Percentiles rank a stretch among this genome's conserved stretches.
phyloP scores from a whole-genome alignment of 64 coral and sea anemone genomes.

The Actinia equina region DNA sequence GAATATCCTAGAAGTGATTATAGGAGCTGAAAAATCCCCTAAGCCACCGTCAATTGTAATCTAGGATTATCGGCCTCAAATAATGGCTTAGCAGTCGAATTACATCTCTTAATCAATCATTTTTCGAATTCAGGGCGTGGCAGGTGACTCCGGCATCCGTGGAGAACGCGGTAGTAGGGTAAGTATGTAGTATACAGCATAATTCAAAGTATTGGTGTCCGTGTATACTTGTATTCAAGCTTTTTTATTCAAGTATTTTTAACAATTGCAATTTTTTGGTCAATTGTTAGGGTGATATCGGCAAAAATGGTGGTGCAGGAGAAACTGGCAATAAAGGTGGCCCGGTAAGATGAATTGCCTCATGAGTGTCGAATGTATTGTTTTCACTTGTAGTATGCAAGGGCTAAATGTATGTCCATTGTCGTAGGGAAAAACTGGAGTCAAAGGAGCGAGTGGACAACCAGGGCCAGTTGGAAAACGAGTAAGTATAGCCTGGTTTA shows the following conservation, averaged over 20 bases:
- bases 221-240: too few species aligned
- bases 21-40: too few species aligned
- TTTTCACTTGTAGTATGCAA: too few species aligned
- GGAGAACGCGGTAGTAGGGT: slow-evolving; percentile 4
- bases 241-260: neutral
- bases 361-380: neutral
- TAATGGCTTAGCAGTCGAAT: neutral
- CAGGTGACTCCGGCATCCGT: neutral
- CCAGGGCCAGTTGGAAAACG: slow-evolving; percentile 22
- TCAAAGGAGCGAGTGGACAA: neutral
- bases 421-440: slow-evolving; percentile 29
- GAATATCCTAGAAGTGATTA: too few species aligned
- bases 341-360: slow-evolving; percentile 9
- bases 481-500: neutral
- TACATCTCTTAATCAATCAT: neutral
- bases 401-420: neutral
- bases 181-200: neutral
- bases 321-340: slow-evolving; percentile 3
- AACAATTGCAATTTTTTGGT: neutral
- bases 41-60: too few species aligned
- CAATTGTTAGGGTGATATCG: neutral
- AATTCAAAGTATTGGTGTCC: too few species aligned
- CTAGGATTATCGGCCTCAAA: neutral
- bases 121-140: neutral
- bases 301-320: neutral